Base-by-base conservation (phyloP, 2,888 invertebrate species). In the Griposia aprilina region DNA sequence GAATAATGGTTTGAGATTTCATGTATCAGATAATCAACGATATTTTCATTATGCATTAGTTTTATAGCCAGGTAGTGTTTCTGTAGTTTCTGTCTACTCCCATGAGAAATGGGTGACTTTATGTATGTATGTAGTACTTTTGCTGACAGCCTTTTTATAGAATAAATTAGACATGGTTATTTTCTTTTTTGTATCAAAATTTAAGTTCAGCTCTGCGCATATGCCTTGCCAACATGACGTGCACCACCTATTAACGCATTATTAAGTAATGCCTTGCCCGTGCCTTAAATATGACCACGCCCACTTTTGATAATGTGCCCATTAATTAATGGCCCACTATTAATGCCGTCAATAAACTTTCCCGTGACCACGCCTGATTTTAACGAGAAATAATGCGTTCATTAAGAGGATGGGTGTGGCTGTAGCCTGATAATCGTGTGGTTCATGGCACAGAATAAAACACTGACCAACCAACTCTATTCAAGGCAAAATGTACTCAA, bases 311-410 rank as follows among this genome's bases (percentile, higher is more conserved):
- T 66, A 71, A 52, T 67, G 45, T 59, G 13, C 30, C 15, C 26
- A 50, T 79, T 78, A 20, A 80, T 69, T 17, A 84, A 79, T n/a
- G 50, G 17, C 52, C 23, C 11, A 67, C 60, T 57, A 80, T 71
- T 71, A 81, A 80, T 80, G 71, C 45, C 62, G 1, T 55, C 67
- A 84, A 69, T 81, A 84, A 63, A 72, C 52, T 52, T 36, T 36
- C 50, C 26, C 15, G 36, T 45, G 67, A 45, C 85, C 67, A 59
- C 81, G 57, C 81, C 80, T 63, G 20, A 66, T 60, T 80, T 84
- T 84, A 68, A 81, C 62, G 62, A 85, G 57, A 80, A 84, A 57
- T 68, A 80, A 68, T 63, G 62, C 50, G n/a, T 52, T 80, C 23
- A 84, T 84, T 84, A 80, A 57, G 5, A 41, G 45, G 10, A 45